Evolutionary conservation across 2,113 vertebrate species (phyloP).

Genomic region (Pygoscelis antarcticus): DNA sequence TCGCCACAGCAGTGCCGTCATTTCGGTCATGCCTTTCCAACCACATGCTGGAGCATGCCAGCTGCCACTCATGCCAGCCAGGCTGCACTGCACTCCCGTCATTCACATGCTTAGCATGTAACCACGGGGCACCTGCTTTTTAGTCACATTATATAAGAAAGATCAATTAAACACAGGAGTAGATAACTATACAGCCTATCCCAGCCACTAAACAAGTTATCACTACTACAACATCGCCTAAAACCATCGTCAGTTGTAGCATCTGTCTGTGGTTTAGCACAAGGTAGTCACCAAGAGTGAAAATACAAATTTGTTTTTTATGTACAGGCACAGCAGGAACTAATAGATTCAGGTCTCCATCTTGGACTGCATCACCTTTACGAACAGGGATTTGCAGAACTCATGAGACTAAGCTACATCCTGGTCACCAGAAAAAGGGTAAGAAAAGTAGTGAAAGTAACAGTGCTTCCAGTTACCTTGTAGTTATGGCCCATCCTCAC

Average conservation of each 20-base stretch:
- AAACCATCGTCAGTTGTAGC: neutral
- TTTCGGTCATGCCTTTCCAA: neutral
- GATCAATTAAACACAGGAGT: neutral
- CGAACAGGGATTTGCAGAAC: conserved; percentile 49
- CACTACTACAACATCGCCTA: rapidly evolving
- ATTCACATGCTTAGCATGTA: rapidly evolving
- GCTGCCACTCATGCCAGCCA: neutral
- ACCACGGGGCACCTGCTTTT: neutral
- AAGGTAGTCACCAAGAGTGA: neutral
- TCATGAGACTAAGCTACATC: conserved; percentile 3
- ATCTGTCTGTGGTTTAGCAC: neutral
- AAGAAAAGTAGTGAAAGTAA: neutral
- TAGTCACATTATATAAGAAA: neutral
- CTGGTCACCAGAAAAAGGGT: neutral
- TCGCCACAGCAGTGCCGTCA: neutral
- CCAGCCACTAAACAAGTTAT: neutral
- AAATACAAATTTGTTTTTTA: neutral
- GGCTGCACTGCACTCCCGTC: neutral
- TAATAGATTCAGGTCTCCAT: conserved; percentile 31
- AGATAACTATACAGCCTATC: neutral
- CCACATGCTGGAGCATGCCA: rapidly evolving
- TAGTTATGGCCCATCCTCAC: neutral
- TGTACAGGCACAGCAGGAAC: conserved; percentile 1
- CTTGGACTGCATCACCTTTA: conserved; percentile 51
- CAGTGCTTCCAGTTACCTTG: neutral